Evolutionary conservation across 2,888 invertebrate species (phyloP), one percentile per base, ranked within the genome.

Genomic region (Heterodera filipjevi): DNA sequence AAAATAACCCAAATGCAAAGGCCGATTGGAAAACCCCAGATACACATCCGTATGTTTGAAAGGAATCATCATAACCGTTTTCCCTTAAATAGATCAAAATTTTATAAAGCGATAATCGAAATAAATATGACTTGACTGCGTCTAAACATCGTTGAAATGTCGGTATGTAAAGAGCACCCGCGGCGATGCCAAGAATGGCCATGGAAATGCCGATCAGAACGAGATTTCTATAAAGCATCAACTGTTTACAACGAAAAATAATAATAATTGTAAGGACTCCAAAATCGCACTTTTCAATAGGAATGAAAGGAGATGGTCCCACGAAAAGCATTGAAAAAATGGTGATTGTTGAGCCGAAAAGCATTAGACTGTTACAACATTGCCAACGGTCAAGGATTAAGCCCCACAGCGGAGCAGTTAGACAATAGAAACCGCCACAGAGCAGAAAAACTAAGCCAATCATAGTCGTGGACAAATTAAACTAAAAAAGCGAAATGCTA

Each of bases 1-100:
- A 66, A 66, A 30, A n/a, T 16, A n/a, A 90, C 90, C 95, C 95
- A 16, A 95, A 91, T 0, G 95, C 95, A 87, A 95, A 95, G 0
- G 94, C 93, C 0, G 95, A 94, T 1, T 95, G 95, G 93, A 95
- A 95, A 86, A 95, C 91, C 0, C 95, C 95, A 0, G 95, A 95
- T 14, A 95, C 93, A 59, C 95, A 91, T 0, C 95, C 95, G 88
- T 94, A 95, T 0, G 95, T 95, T 87, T 94, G 94, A 83, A 95
- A 92, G 81, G 93, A 93, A 90, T 95, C 94, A 0, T 94, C 93
- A 83, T 95, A 93, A 5, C 90, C 91, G 49, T 89, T 77, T 66
- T 87, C 84, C 83, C 90, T 90, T 85, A 80, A 88, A 32, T 16
- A 16, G 19, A 44, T 66, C 30, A 66, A 71, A 70, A n/a, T 49